Conservation (phyloP, 2,113 vertebrate species). For the Sebastes schlegelii region DNA sequence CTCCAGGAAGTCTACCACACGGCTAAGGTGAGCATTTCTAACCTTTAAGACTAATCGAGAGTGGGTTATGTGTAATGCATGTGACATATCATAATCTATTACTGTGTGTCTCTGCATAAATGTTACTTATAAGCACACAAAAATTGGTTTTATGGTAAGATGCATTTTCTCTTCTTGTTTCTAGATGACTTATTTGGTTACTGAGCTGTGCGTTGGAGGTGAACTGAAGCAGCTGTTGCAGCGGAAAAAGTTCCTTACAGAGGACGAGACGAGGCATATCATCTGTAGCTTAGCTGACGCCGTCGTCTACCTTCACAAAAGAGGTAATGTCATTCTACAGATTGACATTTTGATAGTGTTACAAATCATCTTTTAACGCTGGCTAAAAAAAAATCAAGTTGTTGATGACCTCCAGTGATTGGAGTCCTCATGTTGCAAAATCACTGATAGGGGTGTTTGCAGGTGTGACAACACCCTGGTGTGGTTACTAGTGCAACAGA, state of each 20-base stretch:
- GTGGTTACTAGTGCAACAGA: background rate
- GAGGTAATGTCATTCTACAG: conserved; percentile 75
- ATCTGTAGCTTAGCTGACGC: conserved; percentile 86
- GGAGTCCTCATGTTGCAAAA: background rate
- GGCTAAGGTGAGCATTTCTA: conserved; percentile 80
- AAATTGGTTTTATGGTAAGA: conserved; percentile 26
- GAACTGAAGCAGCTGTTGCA: conserved; percentile 86
- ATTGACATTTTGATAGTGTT: conserved; percentile 15
- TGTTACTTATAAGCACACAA: conserved; percentile 28
- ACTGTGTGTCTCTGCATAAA: conserved; percentile 12
- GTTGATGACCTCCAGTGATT: background rate
- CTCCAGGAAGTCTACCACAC: conserved; percentile 89
- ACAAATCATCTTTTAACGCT: background rate
- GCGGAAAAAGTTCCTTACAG: conserved; percentile 83
- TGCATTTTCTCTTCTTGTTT: conserved; percentile 56
- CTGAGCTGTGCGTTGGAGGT: conserved; percentile 88
- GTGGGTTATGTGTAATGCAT: conserved; percentile 8
- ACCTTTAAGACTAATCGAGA: conserved; percentile 25
- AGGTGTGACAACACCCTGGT: background rate
- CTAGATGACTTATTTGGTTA: conserved; percentile 89
- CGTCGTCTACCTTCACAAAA: conserved; percentile 87
- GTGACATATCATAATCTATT: conserved; percentile 23
- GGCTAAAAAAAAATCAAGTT: background rate
- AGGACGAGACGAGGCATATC: conserved; percentile 88
- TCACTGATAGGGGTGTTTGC: background rate